A percentile compares a stretch with the other conserved stretches of the same genome.
Conservation (phyloP, 1,140 invertebrate species). For the Leptoteleia sp. region DNA sequence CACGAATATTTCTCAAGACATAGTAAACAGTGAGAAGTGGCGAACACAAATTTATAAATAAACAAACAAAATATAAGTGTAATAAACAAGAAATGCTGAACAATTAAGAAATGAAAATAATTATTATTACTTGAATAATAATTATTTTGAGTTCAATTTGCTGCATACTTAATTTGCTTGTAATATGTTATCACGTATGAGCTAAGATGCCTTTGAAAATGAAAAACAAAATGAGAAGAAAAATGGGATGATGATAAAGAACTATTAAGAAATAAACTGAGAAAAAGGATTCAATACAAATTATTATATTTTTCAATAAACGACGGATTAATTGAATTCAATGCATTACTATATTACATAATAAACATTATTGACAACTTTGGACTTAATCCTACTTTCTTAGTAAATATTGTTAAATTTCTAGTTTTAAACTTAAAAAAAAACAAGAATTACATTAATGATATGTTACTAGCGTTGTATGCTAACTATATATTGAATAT, state of each 20-base stretch:
- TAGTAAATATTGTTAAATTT: no score
- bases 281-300: no score
- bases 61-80: not conserved
- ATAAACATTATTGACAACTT: no score
- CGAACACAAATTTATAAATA: slow-evolving; percentile 12
- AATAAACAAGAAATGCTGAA: slow-evolving; percentile 2
- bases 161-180: slow-evolving; percentile 46
- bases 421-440: no score
- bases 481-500: no score
- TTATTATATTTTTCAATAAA: no score
- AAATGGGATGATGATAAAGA: slow-evolving; percentile 5
- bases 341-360: no score
- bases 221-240: slow-evolving; percentile 46
- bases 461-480: no score
- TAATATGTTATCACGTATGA: slow-evolving; percentile 36
- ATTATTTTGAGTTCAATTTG: slow-evolving; percentile 29
- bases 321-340: no score
- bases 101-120: slow-evolving; percentile 11
- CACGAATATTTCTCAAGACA: slow-evolving; percentile 17
- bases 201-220: slow-evolving; percentile 61
- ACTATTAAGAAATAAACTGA: slow-evolving; percentile 11
- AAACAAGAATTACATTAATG: no score
- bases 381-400: no score
- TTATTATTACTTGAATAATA: slow-evolving; percentile 37
- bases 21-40: slow-evolving; percentile 1